Evolutionary conservation across 1,140 invertebrate species (phyloP), one percentile per base, ranked within the genome.

Genomic region (Charaxes varanes): DNA sequence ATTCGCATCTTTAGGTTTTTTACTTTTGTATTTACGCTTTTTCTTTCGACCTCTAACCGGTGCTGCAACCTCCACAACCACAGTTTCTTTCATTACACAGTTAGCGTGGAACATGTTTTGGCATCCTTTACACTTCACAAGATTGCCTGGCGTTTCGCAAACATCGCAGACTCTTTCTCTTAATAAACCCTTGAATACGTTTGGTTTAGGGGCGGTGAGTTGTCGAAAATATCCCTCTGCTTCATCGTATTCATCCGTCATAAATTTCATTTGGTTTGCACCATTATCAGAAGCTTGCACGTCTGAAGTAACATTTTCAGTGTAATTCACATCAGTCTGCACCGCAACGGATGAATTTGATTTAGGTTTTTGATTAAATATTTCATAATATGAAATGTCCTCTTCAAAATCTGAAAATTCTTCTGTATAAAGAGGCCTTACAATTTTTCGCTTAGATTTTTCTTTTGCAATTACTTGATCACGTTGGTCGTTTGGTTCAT

Each of bases 131-230:
- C 91, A 92, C 57, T 90, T 87, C 0, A 90, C 76, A 6, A 91
- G 65, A 31, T 88, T 85, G 0, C 85, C 86, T 3, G 85, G 67
- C 56, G 82, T 86, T 45, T 90, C 88, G 49, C 90, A 91, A 36
- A 91, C 87, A 40, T 91, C 87, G 60, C 90, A 92, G 6, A 91
- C 88, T 56, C 86, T 86, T 38, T 90, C 88, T 21, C 82, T 83
- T 4, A 87, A 69, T 28, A 87, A 68, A 4, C 88, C 89, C 72
- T 86, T 87, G 44, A 90, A 90, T 21, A 90, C 54, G 63, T 88
- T 90, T 3, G 85, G 77, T 15, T 85, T 85, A 6, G 73, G 72
- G 35, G 53, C 44, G 3, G 62, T 62, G 27, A 82, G 35, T 33
- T 74, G 44, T 28, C 52, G 41, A 28, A 82, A 82, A 52, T 77